phyloP scores from a whole-genome alignment of 2,797 vertebrate species.

The Peromyscus attwateri region DNA sequence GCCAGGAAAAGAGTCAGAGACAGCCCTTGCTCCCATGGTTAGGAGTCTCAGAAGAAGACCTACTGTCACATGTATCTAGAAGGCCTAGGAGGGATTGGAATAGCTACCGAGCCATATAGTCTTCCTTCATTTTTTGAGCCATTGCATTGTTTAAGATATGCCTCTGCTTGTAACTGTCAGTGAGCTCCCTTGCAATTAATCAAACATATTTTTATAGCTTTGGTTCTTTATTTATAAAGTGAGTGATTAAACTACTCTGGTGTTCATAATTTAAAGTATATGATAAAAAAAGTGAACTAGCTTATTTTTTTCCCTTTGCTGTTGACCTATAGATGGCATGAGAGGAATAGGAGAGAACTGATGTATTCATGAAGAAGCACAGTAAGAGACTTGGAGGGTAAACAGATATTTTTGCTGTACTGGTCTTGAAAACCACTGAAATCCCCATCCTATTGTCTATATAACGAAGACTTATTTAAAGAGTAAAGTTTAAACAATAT shows the following conservation, averaged over 20 bases:
- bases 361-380: background rate
- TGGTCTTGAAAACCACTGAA: slow-evolving; percentile 1
- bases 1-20: background rate
- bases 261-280: background rate
- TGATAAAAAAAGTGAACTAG: background rate
- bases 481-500: slow-evolving; percentile 66
- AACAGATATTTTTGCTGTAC: background rate
- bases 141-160: background rate
- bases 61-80: background rate
- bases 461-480: slow-evolving; percentile 67
- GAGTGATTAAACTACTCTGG: background rate
- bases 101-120: background rate
- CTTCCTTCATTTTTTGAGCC: background rate
- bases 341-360: background rate
- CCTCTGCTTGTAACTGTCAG: background rate
- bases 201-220: background rate
- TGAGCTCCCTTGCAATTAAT: background rate
- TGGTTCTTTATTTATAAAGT: background rate
- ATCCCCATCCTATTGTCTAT: background rate
- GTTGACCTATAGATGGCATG: background rate
- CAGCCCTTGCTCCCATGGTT: background rate
- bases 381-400: background rate
- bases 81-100: background rate
- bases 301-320: background rate
- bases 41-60: background rate